A percentile compares a stretch with the other conserved stretches of the same genome.
These are phyloP conservation scores for Dipus sagitta DNA, from an alignment of 2,797 vertebrate genomes.

Conservation along the genomic window DNA sequence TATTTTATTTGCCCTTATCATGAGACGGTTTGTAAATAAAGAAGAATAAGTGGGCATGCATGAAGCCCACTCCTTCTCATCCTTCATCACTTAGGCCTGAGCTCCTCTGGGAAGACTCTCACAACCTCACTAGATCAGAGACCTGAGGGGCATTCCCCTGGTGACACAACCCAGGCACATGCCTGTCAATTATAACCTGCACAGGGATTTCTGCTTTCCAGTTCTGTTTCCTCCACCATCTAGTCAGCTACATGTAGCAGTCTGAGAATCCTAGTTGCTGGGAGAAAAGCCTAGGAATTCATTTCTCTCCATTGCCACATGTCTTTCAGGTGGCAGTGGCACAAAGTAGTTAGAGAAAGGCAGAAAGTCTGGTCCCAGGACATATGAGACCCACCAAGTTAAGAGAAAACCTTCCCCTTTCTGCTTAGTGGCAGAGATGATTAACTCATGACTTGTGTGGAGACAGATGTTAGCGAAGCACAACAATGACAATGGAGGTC, in stretches of 20 bases:
- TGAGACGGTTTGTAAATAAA: not conserved
- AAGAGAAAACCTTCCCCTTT: not conserved
- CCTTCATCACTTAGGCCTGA: not conserved
- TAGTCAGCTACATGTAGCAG: not conserved
- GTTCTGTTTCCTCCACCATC: not conserved
- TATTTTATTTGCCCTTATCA: not conserved
- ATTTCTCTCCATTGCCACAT: not conserved
- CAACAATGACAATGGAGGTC: slow-evolving; percentile 12
- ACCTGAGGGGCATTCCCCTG: no score
- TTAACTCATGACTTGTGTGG: slow-evolving; percentile 3
- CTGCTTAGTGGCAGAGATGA: not conserved
- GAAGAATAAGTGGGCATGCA: not conserved
- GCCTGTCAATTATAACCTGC: not conserved
- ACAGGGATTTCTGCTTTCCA: not conserved
- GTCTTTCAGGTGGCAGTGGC: not conserved
- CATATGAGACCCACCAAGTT: not conserved
- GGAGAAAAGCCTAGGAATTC: not conserved
- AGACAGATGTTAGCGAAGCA: slow-evolving; percentile 52
- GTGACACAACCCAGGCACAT: not conserved
- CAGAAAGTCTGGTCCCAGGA: not conserved
- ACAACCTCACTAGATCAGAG: not conserved
- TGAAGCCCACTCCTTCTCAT: not conserved
- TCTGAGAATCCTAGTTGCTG: not conserved
- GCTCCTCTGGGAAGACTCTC: not conserved
- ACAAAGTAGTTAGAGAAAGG: not conserved